phyloP scores from a whole-genome alignment of 2,888 invertebrate species.

The Carpatolechia fugitivella region DNA sequence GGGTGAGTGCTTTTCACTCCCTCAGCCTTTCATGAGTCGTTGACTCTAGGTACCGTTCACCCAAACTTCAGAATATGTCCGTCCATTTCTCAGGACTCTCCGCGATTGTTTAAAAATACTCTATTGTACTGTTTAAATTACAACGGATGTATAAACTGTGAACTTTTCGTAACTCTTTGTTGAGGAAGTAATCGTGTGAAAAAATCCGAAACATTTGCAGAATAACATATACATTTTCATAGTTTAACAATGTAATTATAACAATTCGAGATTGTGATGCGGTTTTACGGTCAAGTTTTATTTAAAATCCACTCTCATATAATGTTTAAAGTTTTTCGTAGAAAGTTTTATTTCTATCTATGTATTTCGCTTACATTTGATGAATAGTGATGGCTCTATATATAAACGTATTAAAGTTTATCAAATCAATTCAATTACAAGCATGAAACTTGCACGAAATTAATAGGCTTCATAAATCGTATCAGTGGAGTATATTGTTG shows the following conservation, averaged over 20 bases:
- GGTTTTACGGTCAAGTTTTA: slow-evolving; percentile 26
- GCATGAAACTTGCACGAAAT: slow-evolving; percentile 4
- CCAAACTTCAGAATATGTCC: slow-evolving; percentile 24
- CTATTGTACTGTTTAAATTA: slow-evolving; percentile 59
- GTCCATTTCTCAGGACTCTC: slow-evolving; percentile 51
- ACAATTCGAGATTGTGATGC: slow-evolving; percentile 21
- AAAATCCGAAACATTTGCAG: slow-evolving; percentile 37
- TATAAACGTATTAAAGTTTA: background rate
- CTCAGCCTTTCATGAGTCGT: slow-evolving; percentile 23
- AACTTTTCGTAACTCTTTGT: slow-evolving; percentile 71
- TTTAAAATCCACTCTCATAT: slow-evolving; percentile 26
- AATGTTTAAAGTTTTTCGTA: slow-evolving; percentile 22
- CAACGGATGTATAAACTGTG: slow-evolving; percentile 59
- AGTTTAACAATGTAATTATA: slow-evolving; percentile 37
- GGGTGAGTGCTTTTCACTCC: background rate
- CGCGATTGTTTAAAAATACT: slow-evolving; percentile 51
- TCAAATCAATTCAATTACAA: slow-evolving; percentile 7
- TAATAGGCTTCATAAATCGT: slow-evolving; percentile 13
- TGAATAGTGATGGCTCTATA: slow-evolving; percentile 13
- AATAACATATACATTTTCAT: slow-evolving; percentile 43
- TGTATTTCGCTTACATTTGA: background rate
- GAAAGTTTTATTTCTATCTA: slow-evolving; percentile 25
- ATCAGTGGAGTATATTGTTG: slow-evolving; percentile 11
- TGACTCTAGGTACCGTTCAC: slow-evolving; percentile 32
- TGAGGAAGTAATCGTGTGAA: slow-evolving; percentile 73